Percentiles rank a stretch among this genome's conserved stretches.
These are phyloP conservation scores for Drosophila oshimai DNA, from an alignment of 1,140 invertebrate genomes.

Conservation along the genomic window DNA sequence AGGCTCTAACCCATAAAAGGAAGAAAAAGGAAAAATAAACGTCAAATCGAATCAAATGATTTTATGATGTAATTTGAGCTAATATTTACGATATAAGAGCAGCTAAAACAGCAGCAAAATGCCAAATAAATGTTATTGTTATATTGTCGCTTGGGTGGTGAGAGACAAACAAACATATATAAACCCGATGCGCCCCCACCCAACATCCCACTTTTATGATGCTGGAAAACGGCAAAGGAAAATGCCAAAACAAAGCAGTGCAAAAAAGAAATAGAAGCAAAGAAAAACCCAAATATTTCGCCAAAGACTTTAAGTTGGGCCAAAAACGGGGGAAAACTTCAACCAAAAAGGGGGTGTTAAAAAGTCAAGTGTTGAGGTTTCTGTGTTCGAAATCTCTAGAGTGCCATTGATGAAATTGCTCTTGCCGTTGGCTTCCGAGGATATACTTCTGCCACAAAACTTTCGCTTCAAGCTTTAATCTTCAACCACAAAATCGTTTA, in stretches of 20 bases:
- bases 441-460: slow-evolving; percentile 5
- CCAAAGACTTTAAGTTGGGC: slow-evolving; percentile 54
- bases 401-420: slow-evolving; percentile 69
- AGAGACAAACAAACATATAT: slow-evolving; percentile 42
- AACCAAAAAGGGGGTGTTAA: slow-evolving; percentile 49
- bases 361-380: slow-evolving; percentile 57
- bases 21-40: slow-evolving; percentile 68
- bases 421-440: slow-evolving; percentile 16
- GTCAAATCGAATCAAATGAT: slow-evolving; percentile 83
- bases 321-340: neutral
- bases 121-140: slow-evolving; percentile 82
- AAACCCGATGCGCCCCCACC: neutral
- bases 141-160: slow-evolving; percentile 81
- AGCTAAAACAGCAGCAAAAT: slow-evolving; percentile 82
- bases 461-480: slow-evolving; percentile 64
- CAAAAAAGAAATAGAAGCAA: slow-evolving; percentile 17
- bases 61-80: slow-evolving; percentile 82
- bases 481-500: slow-evolving; percentile 27
- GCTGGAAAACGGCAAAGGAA: slow-evolving; percentile 21
- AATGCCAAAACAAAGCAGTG: slow-evolving; percentile 34
- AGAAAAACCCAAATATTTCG: slow-evolving; percentile 29
- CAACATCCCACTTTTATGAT: slow-evolving; percentile 62
- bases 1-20: slow-evolving; percentile 14
- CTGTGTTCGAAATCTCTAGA: slow-evolving; percentile 32
- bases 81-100: slow-evolving; percentile 83